Conservation (phyloP, 2,888 invertebrate species). For the Aquatica leii region DNA sequence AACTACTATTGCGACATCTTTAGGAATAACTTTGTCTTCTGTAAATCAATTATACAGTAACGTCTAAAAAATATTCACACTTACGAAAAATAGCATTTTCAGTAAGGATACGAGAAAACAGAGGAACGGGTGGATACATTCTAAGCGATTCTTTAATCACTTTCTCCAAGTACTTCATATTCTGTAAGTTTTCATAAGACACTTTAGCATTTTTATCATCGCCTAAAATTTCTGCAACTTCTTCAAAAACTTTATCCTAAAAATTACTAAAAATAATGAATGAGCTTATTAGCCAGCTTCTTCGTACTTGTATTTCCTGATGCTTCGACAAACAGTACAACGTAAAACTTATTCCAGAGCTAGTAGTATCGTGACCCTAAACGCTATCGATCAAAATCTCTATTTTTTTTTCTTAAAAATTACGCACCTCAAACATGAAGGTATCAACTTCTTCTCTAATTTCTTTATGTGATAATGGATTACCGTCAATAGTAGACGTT, state of each 20-base stretch:
- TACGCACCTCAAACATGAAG: conserved; percentile 7
- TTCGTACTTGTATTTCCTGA: conserved; percentile 55
- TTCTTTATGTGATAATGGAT: not conserved
- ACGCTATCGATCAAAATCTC: not conserved
- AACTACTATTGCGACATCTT: conserved; percentile 50
- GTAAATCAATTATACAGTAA: not conserved
- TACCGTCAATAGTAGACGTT: not conserved
- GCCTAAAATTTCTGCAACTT: conserved; percentile 55
- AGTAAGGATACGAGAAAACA: conserved; percentile 59
- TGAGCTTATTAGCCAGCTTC: not conserved
- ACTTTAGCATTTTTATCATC: conserved; percentile 38
- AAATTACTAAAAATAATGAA: conserved; percentile 8
- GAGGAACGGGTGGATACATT: conserved; percentile 64
- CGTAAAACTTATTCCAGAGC: conserved; percentile 61
- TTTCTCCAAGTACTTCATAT: conserved; percentile 66
- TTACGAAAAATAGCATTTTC: conserved; percentile 55
- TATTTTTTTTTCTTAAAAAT: not conserved
- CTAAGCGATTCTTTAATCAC: conserved; percentile 65
- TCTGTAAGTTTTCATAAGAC: conserved; percentile 57
- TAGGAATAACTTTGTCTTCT: not conserved
- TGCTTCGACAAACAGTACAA: conserved; percentile 60
- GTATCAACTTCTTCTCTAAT: conserved; percentile 12
- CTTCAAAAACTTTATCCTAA: conserved; percentile 55
- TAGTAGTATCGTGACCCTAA: conserved; percentile 63
- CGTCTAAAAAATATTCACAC: conserved; percentile 2